A percentile compares a stretch with the other conserved stretches of the same genome.
Evolutionary conservation across 2,888 invertebrate genomes (phyloP).

Genomic region (Ophion obscuratus): DNA sequence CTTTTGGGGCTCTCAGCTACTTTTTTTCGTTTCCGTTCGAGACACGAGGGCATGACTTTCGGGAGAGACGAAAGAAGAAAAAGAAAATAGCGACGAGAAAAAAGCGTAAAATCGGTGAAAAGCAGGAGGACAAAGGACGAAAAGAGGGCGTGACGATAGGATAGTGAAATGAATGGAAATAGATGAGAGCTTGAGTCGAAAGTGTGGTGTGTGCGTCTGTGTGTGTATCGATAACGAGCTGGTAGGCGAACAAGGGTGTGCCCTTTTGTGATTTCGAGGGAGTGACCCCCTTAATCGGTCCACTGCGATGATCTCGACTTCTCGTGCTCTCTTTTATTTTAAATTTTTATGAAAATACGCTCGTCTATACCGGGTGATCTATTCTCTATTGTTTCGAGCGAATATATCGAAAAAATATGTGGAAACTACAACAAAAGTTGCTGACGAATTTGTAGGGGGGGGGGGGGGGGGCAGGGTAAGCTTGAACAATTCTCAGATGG

Average conservation of each 20-base stretch:
- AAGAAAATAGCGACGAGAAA: not conserved
- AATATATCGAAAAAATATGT: not conserved
- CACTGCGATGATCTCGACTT: not conserved
- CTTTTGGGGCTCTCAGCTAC: not conserved
- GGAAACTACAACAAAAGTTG: too few relatives aligned
- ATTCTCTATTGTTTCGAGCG: too few relatives aligned
- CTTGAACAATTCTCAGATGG: too few relatives aligned
- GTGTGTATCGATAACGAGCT: slow-evolving; percentile 12
- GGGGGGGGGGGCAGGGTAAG: too few relatives aligned
- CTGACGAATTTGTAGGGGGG: too few relatives aligned
- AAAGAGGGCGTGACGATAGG: not conserved
- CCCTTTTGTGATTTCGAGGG: slow-evolving; percentile 63
- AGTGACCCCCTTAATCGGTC: slow-evolving; percentile 38
- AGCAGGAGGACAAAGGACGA: slow-evolving; percentile 8
- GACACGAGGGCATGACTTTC: not conserved
- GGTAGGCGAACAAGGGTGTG: slow-evolving; percentile 32
- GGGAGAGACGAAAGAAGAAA: not conserved
- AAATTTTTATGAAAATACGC: not conserved
- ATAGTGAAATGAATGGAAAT: slow-evolving; percentile 29
- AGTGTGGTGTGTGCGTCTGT: slow-evolving; percentile 12
- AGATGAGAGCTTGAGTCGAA: slow-evolving; percentile 4
- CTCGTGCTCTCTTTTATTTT: slow-evolving; percentile 15
- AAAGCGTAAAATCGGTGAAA: slow-evolving; percentile 7
- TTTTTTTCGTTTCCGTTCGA: slow-evolving; percentile 3
- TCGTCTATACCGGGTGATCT: too few relatives aligned